A percentile compares a stretch with the other conserved stretches of the same genome.
phyloP scores from a whole-genome alignment of 2,113 vertebrate genomes.

The Collichthys lucidus region DNA sequence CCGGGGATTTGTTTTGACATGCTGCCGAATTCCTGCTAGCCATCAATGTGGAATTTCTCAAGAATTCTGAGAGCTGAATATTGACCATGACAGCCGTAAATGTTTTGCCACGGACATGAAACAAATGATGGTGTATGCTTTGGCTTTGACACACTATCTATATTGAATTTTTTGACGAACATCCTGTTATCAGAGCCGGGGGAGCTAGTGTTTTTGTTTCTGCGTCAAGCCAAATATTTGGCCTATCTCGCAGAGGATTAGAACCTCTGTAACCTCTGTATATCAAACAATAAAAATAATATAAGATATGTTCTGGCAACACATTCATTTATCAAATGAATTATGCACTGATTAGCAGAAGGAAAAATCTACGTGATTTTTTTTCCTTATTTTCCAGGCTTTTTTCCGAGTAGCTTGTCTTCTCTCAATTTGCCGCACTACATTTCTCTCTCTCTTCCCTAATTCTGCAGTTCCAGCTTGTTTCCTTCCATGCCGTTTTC shows the following conservation, averaged over 20 bases:
- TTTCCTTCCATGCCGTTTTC: constrained; percentile 19
- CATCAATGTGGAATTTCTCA: constrained; percentile 59
- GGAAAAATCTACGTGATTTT: not conserved
- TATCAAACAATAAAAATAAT: not conserved
- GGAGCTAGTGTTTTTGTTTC: not conserved
- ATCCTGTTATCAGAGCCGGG: not conserved
- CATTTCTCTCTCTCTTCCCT: constrained; percentile 30
- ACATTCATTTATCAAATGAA: not conserved
- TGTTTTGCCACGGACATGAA: constrained; percentile 41
- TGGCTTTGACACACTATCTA: constrained; percentile 28
- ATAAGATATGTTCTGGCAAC: not conserved
- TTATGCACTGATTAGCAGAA: not conserved
- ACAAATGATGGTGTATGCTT: constrained; percentile 32
- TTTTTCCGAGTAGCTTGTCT: not conserved
- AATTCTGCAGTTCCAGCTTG: constrained; percentile 11
- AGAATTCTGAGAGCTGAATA: constrained; percentile 54
- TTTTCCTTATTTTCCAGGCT: not conserved
- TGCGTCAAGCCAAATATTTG: constrained; percentile 1
- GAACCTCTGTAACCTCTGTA: not conserved
- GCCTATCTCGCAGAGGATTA: not conserved
- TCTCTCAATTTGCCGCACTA: constrained; percentile 7
- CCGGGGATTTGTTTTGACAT: constrained; percentile 76
- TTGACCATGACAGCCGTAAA: constrained; percentile 67
- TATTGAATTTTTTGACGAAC: constrained; percentile 14
- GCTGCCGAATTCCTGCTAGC: constrained; percentile 53